phyloP scores from a whole-genome alignment of 2,888 invertebrate species.

The Cosmia trapezina region DNA sequence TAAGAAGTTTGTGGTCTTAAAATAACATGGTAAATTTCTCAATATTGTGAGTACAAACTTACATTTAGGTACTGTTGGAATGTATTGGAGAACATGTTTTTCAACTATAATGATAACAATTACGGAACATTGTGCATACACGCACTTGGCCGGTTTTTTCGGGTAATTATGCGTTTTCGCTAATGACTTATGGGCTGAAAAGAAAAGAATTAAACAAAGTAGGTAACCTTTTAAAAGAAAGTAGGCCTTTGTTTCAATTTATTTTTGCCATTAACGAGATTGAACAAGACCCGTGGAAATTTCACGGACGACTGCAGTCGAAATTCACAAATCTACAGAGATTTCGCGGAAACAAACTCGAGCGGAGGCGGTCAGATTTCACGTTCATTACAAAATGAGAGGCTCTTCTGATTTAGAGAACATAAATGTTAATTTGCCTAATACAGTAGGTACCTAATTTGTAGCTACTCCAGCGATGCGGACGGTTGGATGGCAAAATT shows the following conservation, averaged over 20 bases:
- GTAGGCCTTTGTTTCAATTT: constrained; percentile 29
- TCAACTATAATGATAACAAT: too few species aligned
- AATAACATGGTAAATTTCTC: too few species aligned
- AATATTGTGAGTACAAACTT: too few species aligned
- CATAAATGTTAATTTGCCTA: constrained; percentile 41
- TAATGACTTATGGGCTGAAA: background rate
- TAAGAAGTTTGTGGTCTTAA: too few species aligned
- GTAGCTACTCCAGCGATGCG: constrained; percentile 22
- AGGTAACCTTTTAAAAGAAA: constrained; percentile 10
- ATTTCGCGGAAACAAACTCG: constrained; percentile 44
- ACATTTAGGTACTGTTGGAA: too few species aligned
- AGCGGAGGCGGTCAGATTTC: constrained; percentile 48
- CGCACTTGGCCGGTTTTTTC: too few species aligned
- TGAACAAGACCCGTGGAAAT: constrained; percentile 42
- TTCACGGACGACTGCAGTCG: constrained; percentile 55
- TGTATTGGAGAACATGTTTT: too few species aligned
- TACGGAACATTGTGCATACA: too few species aligned
- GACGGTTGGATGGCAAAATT: constrained; percentile 35
- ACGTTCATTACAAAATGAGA: constrained; percentile 43
- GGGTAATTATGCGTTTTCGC: background rate
- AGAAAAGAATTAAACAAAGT: constrained; percentile 6
- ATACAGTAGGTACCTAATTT: constrained; percentile 37
- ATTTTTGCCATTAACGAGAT: constrained; percentile 45
- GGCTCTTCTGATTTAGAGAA: constrained; percentile 39
- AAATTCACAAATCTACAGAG: constrained; percentile 60